phyloP scores from a whole-genome alignment of 2,888 invertebrate species.

The Aromia moschata region DNA sequence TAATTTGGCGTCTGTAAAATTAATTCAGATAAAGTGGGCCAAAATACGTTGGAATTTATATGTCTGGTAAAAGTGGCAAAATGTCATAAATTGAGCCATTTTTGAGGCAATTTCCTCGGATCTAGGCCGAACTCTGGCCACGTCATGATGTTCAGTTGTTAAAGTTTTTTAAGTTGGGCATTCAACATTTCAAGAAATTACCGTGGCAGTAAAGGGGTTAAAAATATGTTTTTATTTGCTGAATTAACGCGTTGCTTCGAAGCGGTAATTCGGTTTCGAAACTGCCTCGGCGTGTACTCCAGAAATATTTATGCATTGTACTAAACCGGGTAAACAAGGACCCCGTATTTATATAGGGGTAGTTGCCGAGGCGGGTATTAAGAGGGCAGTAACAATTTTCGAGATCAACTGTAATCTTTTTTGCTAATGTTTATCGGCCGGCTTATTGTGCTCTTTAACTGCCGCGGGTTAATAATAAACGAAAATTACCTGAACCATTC shows the following conservation, averaged over 20 bases:
- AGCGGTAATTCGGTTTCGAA: neutral
- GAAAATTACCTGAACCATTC: conserved; percentile 13
- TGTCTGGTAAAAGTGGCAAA: no score
- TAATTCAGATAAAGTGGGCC: no score
- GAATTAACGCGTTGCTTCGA: neutral
- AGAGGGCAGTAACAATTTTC: conserved; percentile 20
- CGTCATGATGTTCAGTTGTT: no score
- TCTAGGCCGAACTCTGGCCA: no score
- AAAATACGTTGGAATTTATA: no score
- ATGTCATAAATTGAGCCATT: no score
- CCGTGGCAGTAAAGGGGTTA: no score
- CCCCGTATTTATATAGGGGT: neutral
- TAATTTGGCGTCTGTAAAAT: no score
- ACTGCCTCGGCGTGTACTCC: conserved; percentile 6
- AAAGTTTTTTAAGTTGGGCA: no score
- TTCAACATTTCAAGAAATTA: no score
- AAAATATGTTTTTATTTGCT: neutral
- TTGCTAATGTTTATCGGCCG: conserved; percentile 16
- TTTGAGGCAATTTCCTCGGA: no score
- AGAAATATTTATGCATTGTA: conserved; percentile 5
- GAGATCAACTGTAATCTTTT: conserved; percentile 20
- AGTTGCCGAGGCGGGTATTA: conserved; percentile 6
- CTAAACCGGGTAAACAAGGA: neutral
- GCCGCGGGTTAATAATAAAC: conserved; percentile 20
- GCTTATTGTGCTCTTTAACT: conserved; percentile 10